Conservation (phyloP, 35 echinoderm and acorn worm genomes). For the Patiria miniata region DNA sequence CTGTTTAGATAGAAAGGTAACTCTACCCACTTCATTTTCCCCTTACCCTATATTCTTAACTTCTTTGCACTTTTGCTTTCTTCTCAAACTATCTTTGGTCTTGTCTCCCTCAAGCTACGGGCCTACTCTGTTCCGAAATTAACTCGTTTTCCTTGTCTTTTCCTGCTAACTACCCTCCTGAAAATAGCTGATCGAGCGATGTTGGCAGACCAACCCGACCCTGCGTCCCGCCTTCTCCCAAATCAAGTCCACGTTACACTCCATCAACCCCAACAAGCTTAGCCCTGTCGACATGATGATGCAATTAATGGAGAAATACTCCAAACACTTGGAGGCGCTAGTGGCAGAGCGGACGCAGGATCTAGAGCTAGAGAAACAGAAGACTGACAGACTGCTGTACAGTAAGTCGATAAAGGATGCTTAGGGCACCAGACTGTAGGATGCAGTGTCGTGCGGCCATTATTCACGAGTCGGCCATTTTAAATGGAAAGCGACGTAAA, state of each 20-base stretch:
- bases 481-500: too few species aligned
- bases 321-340: constrained; percentile 86
- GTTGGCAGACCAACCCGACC: constrained; percentile 74
- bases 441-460: too few species aligned
- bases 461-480: too few species aligned
- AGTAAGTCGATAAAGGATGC: constrained; percentile 58
- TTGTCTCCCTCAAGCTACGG: too few species aligned
- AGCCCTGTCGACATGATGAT: constrained; percentile 99
- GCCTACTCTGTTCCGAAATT: too few species aligned
- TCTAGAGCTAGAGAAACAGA: constrained; percentile 90
- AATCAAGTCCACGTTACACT: constrained; percentile 73
- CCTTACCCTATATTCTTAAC: too few species aligned
- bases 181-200: constrained; percentile 78
- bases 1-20: too few species aligned
- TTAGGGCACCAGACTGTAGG: too few species aligned
- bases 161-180: too few species aligned
- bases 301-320: constrained; percentile 99
- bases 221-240: constrained; percentile 82
- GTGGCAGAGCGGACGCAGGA: constrained; percentile 90
- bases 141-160: background rate
- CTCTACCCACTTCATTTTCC: too few species aligned
- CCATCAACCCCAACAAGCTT: constrained; percentile 93
- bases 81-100: too few species aligned
- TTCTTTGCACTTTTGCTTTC: too few species aligned
- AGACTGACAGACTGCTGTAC: constrained; percentile 94